Evolutionary conservation across 2,113 vertebrate genomes (phyloP), one percentile per base, ranked within the genome.

Genomic region (Stictonetta naevosa): DNA sequence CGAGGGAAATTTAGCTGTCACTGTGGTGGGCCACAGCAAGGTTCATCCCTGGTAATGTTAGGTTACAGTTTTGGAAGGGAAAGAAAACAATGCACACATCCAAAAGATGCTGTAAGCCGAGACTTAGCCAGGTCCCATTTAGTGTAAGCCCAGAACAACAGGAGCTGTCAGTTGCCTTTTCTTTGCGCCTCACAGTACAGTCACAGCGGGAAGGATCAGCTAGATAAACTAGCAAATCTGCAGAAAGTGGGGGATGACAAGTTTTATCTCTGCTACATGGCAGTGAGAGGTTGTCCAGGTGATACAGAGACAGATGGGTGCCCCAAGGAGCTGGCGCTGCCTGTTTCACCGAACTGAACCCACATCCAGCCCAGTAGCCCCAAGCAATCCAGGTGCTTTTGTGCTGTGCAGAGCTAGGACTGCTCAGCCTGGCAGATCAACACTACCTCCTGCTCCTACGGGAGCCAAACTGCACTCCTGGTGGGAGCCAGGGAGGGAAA

Each of bases 221-320:
- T 52, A 60, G 3, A 42, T 26, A 38, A 86, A 63, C 9, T 2
- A 63, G 31, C 58, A 79, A 34, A 33, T 26, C 1, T 52, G 29
- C 25, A 75, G 64, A 42, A 94, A 56, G 0, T 22, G 34, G 55
- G 56, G 42, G 42, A 48, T 10, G 58, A 66, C 10, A 6, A 71
- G 68, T 53, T 19, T 80, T 3, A 0, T 48, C 67, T 48, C 63
- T 60, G 77, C 22, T 59, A n/a, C 31, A 8, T 0, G 0, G 46
- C 68, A 52, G 40, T 17, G 42, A 50, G 36, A 80, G 38, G n/a
- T 75, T 74, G 79, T 6, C 10, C 66, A 60, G 60, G 68, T 74
- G 68, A 63, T 13, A 58, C 1, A 62, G 29, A 66, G 34, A 64
- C 59, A 86, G 42, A 29, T 3, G 22, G n/a, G 74, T 73, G 58